phyloP scores from a whole-genome alignment of 2,888 invertebrate species.

The Amiota minor region DNA sequence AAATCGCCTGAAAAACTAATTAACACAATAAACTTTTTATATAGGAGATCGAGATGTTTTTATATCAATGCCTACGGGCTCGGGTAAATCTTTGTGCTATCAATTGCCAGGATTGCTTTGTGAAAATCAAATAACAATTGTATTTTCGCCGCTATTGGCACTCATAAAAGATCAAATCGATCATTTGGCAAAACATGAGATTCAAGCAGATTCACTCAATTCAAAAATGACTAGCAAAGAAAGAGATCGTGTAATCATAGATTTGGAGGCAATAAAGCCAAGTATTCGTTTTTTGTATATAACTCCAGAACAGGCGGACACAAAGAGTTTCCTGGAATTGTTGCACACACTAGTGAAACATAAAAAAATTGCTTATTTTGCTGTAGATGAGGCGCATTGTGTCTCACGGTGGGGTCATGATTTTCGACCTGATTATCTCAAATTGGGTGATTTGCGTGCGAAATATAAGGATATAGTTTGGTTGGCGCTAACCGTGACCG shows the following conservation, averaged over 20 bases:
- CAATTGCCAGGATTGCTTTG: conserved; percentile 93
- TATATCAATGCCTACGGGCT: conserved; percentile 98
- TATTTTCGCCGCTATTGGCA: conserved; percentile 96
- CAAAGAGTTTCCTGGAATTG: conserved; percentile 80
- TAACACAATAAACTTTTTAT: too few species aligned
- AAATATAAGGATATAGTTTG: conserved; percentile 83
- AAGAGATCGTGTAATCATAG: conserved; percentile 83
- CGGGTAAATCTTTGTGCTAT: conserved; percentile 97
- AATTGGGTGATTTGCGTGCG: conserved; percentile 82
- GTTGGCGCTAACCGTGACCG: conserved; percentile 97
- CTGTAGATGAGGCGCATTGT: conserved; percentile 98
- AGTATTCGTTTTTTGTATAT: conserved; percentile 91
- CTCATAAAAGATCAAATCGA: conserved; percentile 98
- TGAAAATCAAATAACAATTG: conserved; percentile 87
- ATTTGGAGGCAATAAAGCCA: conserved; percentile 83
- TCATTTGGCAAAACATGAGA: conserved; percentile 83
- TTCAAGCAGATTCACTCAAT: conserved; percentile 91
- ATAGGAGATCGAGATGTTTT: conserved; percentile 91
- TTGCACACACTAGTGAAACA: conserved; percentile 81
- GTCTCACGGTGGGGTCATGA: conserved; percentile 99
- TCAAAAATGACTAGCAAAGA: conserved; percentile 89
- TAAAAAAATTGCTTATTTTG: conserved; percentile 88
- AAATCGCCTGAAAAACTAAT: too few species aligned
- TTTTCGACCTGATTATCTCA: conserved; percentile 95
- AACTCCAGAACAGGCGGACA: conserved; percentile 96